These are phyloP conservation scores for Drosophila rhopaloa DNA, from an alignment of 1,140 invertebrate genomes.

Conservation along the genomic window DNA sequence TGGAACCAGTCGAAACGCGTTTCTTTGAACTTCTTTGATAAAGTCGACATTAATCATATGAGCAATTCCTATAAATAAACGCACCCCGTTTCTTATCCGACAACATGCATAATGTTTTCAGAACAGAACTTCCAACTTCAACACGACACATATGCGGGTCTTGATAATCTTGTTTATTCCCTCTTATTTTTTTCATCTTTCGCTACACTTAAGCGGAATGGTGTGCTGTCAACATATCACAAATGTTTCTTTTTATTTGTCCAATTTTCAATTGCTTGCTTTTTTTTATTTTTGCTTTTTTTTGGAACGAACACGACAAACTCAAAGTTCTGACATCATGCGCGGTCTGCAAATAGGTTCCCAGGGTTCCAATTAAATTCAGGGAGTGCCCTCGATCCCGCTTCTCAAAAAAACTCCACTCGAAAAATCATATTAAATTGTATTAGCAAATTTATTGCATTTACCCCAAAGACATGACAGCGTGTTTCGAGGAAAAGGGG, in stretches of 20 bases:
- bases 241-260: conserved; percentile 31
- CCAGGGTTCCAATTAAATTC: conserved; percentile 41
- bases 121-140: conserved; percentile 12
- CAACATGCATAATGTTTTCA: conserved; percentile 6
- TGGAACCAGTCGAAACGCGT: conserved; percentile 8
- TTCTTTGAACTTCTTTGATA: conserved; percentile 3
- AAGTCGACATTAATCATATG: conserved; percentile 14
- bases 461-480: conserved; percentile 65
- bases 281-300: background rate
- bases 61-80: conserved; percentile 23
- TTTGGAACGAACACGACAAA: conserved; percentile 16
- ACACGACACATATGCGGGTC: conserved; percentile 15
- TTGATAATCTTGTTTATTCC: background rate
- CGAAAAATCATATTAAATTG: conserved; percentile 66
- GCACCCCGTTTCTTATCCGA: conserved; percentile 22
- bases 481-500: conserved; percentile 21
- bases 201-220: conserved; percentile 20
- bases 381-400: conserved; percentile 33
- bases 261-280: conserved; percentile 22
- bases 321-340: conserved; percentile 38
- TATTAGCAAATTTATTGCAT: conserved; percentile 74
- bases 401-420: conserved; percentile 30
- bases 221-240: conserved; percentile 32
- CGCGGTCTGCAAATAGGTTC: conserved; percentile 25
- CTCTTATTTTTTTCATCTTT: conserved; percentile 1